phyloP scores from a whole-genome alignment of 2,888 invertebrate genomes.

The Erebia ligea region DNA sequence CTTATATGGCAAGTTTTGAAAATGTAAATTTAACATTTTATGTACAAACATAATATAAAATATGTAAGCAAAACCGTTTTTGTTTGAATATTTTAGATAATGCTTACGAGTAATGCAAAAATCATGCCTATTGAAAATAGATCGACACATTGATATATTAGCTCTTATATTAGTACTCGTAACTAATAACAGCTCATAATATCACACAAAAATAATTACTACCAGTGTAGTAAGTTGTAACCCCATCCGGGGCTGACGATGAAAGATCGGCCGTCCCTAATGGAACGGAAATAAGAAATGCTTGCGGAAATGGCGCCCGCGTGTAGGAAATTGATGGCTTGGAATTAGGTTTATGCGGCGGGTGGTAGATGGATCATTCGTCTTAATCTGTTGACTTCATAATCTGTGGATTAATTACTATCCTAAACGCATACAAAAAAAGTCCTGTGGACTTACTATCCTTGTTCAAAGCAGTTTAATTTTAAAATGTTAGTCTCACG shows the following conservation, averaged over 20 bases:
- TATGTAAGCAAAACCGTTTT: too few relatives aligned
- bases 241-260: constrained; percentile 7
- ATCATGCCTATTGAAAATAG: too few relatives aligned
- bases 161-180: too few relatives aligned
- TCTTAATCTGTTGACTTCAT: constrained; percentile 7
- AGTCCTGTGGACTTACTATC: too few relatives aligned
- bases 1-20: too few relatives aligned
- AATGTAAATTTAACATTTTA: too few relatives aligned
- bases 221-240: constrained; percentile 1
- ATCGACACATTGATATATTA: background rate
- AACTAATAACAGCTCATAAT: background rate
- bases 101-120: too few relatives aligned
- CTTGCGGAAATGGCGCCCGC: constrained; percentile 38
- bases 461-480: too few relatives aligned
- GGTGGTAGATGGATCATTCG: constrained; percentile 22
- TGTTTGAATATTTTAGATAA: too few relatives aligned
- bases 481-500: too few relatives aligned
- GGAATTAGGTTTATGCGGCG: constrained; percentile 36
- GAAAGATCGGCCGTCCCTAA: constrained; percentile 35
- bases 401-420: constrained; percentile 5
- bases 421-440: too few relatives aligned
- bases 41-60: too few relatives aligned
- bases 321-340: constrained; percentile 38
- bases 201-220: constrained; percentile 1
- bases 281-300: constrained; percentile 39